A percentile compares a stretch with the other conserved stretches of the same genome.
Conservation (phyloP, 2,797 vertebrate genomes). For the Rhynchotus rufescens region DNA sequence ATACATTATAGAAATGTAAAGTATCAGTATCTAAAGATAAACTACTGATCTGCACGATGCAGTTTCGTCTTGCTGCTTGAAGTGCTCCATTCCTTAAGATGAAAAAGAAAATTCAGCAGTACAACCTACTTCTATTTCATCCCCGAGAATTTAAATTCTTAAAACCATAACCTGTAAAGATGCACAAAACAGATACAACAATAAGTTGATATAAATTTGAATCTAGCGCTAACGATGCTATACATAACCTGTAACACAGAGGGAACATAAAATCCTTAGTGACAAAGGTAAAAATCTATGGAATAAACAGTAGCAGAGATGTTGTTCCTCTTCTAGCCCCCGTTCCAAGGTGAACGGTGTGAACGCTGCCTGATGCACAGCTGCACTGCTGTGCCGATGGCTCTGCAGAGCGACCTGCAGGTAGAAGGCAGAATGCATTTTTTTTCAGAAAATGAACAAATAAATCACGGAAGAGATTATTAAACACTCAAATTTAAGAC, state of each 20-base stretch:
- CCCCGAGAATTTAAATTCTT: not conserved
- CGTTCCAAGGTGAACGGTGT: not conserved
- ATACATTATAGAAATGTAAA: not conserved
- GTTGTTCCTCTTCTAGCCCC: not conserved
- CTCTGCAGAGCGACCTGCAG: not conserved
- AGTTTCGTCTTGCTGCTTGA: not conserved
- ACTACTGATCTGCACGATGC: not conserved
- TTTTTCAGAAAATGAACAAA: not conserved
- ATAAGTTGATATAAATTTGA: not conserved
- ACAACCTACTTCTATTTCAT: not conserved
- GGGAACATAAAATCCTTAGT: not conserved
- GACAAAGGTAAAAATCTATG: not conserved
- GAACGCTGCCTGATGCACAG: not conserved
- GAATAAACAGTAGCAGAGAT: not conserved
- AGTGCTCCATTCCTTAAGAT: not conserved
- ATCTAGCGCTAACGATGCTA: not conserved
- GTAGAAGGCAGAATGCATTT: not conserved
- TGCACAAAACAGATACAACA: accelerated
- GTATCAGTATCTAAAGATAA: not conserved
- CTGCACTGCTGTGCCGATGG: not conserved
- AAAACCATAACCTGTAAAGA: not conserved
- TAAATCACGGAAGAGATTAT: not conserved
- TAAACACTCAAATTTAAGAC: not conserved
- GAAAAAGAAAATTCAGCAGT: not conserved
- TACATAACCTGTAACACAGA: accelerated